Percentiles rank a stretch among this genome's conserved stretches.
Conservation (phyloP, 2,797 vertebrate species). For the Falco berigora region DNA sequence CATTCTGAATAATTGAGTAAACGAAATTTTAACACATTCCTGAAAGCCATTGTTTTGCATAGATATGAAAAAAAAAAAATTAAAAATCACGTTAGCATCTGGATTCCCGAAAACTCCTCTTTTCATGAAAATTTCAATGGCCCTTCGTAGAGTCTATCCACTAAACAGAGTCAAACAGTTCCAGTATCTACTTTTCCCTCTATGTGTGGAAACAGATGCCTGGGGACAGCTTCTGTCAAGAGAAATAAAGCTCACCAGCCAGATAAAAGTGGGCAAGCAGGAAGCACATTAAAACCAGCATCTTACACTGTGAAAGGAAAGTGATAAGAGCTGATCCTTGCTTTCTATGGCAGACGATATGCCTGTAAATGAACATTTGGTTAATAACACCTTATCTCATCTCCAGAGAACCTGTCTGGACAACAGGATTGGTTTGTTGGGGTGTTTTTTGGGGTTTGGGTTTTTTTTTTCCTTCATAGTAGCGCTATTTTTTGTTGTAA, state of each 20-base stretch:
- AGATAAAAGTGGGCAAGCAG: constrained; percentile 3
- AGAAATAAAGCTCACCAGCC: not conserved
- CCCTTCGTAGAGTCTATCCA: not conserved
- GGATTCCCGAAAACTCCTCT: not conserved
- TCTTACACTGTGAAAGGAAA: not conserved
- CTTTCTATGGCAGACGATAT: not conserved
- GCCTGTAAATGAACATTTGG: not conserved
- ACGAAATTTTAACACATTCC: not conserved
- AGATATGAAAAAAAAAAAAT: not conserved
- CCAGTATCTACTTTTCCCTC: not conserved
- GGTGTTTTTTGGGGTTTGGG: too few species aligned
- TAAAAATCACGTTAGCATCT: not conserved
- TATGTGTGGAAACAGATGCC: not conserved
- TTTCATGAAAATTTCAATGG: not conserved
- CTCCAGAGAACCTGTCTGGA: not conserved
- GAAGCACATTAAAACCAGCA: constrained; percentile 19
- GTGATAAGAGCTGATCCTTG: not conserved
- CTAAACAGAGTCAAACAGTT: not conserved
- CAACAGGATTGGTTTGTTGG: not conserved
- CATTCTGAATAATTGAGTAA: not conserved
- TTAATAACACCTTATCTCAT: not conserved
- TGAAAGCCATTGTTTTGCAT: not conserved
- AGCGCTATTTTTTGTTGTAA: not conserved
- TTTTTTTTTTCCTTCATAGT: not conserved
- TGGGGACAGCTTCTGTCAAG: constrained; percentile 17